A percentile compares a stretch with the other conserved stretches of the same genome.
phyloP scores from a whole-genome alignment of 2,888 invertebrate genomes.

The Theretra japonica region DNA sequence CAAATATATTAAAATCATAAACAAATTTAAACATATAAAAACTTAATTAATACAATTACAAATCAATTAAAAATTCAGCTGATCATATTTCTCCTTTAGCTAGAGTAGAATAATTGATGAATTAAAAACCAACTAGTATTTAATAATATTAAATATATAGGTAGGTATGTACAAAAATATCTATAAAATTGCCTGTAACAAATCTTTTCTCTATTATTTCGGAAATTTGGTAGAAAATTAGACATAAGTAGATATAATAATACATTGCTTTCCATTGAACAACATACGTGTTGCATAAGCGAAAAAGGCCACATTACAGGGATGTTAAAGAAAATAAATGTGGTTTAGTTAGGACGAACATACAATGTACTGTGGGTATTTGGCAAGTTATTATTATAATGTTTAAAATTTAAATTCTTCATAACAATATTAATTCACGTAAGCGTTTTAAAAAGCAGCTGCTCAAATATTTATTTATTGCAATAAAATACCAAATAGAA shows the following conservation, averaged over 20 bases:
- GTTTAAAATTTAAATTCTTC: background rate
- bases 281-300: background rate
- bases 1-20: constrained; percentile 25
- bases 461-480: background rate
- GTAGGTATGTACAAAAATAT: constrained; percentile 7
- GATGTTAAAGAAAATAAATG: background rate
- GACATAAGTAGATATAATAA: background rate
- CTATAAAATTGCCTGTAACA: background rate
- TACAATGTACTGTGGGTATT: background rate
- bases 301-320: background rate
- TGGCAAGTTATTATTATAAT: background rate
- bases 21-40: constrained; percentile 24
- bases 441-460: background rate
- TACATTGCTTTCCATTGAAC: background rate
- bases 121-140: background rate
- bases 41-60: constrained; percentile 14
- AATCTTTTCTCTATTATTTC: background rate
- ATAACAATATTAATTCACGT: background rate
- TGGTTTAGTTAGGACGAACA: background rate
- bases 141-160: background rate
- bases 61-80: background rate
- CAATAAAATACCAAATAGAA: background rate
- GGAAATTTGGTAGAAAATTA: background rate
- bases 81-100: background rate
- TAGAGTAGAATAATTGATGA: background rate